phyloP scores from a whole-genome alignment of 2,797 vertebrate species.

The Enteromius argenteus region DNA sequence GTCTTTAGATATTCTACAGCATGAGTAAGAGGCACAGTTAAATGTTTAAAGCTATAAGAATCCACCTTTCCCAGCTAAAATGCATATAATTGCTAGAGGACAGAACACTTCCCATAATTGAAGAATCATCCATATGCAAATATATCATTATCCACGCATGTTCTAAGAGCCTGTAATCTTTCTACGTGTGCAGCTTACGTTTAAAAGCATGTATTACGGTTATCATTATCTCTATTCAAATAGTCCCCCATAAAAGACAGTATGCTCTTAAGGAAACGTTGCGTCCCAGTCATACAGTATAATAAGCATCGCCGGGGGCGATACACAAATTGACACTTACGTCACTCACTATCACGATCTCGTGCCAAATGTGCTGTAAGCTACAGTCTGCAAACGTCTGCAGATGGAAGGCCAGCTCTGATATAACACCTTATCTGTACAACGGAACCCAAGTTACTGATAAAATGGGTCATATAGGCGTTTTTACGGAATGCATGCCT shows the following conservation, averaged over 20 bases:
- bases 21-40: background rate
- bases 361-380: conserved; percentile 42
- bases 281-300: conserved; percentile 21
- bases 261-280: conserved; percentile 57
- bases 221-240: conserved; percentile 61
- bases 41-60: background rate
- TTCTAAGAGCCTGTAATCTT: conserved; percentile 1
- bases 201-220: conserved; percentile 40
- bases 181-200: conserved; percentile 5
- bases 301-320: conserved; percentile 31
- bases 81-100: background rate
- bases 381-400: conserved; percentile 29
- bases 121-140: conserved; percentile 24
- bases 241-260: conserved; percentile 1
- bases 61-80: background rate
- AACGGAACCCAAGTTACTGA: background rate
- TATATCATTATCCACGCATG: background rate
- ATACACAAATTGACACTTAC: conserved; percentile 35
- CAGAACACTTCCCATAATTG: background rate
- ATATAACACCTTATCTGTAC: conserved; percentile 4
- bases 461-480: background rate
- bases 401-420: background rate
- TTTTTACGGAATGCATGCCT: background rate
- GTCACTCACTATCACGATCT: conserved; percentile 26
- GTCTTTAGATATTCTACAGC: no score